Base-by-base conservation (phyloP, 2,888 invertebrate genomes). In the Dryococelus australis region DNA sequence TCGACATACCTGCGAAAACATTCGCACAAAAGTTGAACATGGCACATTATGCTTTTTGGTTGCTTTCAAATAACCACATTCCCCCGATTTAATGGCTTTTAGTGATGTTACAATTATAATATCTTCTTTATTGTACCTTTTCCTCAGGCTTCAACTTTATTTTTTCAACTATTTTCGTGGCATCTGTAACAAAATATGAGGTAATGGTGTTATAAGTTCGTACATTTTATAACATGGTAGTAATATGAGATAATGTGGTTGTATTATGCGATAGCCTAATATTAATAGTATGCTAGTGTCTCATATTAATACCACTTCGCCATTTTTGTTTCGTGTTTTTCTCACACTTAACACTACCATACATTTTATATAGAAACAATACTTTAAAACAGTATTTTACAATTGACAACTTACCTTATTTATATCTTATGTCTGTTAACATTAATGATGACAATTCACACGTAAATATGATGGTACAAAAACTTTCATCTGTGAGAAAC, bases 101-200 rank as follows among this genome's bases (percentile, higher is more conserved):
- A 83, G n/a, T n/a, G n/a, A n/a, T n/a, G n/a, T 83, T 35, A 24
- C 83, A 26, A 16, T 83, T 83, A 83, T 83, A 26, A 83, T 83
- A 43, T 83, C 28, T 83, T 83, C 83, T 35, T 6, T 83, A 16
- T 83, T 83, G 43, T 83, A 8, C 13, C 26, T 83, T 83, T 83
- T 79, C 20, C 79, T 10, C 26, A 83, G 20, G 83, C 83, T 27
- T 83, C 43, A 16, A 43, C 27, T 16, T 83, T 83, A 9, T 81
- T 83, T 83, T 8, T 27, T 28, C 43, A 83, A 83, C 43, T 83
- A 26, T 13, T 28, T 83, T 83, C 83, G n/a, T 83, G 27, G 27
- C 83, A 28, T 83, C 83, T 83, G 24, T 26, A 83, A 83, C 43
- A 83, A 65, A 65, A 65, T 16, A 65, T 20, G 16, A 65, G 16